phyloP scores from a whole-genome alignment of 2,888 invertebrate species.

The Cephus nigrinus region DNA sequence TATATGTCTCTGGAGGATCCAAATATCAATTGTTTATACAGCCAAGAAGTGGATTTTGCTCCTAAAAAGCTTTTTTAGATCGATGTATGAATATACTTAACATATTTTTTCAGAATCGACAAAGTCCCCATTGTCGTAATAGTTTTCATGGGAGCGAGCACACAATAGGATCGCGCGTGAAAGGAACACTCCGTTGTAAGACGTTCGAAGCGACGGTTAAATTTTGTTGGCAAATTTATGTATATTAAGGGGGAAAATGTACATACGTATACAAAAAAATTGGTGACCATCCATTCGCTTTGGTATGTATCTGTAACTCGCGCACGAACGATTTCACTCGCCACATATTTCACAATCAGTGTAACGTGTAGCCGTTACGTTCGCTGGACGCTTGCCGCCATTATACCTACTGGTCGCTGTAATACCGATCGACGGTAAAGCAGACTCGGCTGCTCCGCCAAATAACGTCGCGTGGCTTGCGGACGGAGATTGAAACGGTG shows the following conservation, averaged over 20 bases:
- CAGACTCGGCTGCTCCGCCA: not conserved
- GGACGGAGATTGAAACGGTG: not conserved
- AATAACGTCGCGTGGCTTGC: not conserved
- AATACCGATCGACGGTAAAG: not conserved
- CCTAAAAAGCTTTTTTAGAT: not conserved
- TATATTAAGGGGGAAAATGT: too few species aligned
- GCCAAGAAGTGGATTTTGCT: not conserved
- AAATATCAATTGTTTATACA: not conserved
- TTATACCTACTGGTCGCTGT: not conserved
- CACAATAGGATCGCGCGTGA: too few species aligned
- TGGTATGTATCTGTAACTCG: not conserved
- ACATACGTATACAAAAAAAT: too few species aligned
- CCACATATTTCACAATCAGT: not conserved
- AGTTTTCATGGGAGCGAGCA: too few species aligned
- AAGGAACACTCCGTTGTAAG: too few species aligned
- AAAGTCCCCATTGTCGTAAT: too few species aligned
- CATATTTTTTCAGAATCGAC: too few species aligned
- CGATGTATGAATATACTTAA: too few species aligned
- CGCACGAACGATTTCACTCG: not conserved
- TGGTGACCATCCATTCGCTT: not conserved
- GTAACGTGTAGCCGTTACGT: not conserved
- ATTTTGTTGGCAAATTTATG: too few species aligned
- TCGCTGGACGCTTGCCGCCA: not conserved
- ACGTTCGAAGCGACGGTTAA: too few species aligned
- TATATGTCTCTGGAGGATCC: not conserved